Percentiles rank a stretch among this genome's conserved stretches.
These are phyloP conservation scores for Nomada hirtipes DNA, from an alignment of 2,888 invertebrate genomes.

Conservation along the genomic window DNA sequence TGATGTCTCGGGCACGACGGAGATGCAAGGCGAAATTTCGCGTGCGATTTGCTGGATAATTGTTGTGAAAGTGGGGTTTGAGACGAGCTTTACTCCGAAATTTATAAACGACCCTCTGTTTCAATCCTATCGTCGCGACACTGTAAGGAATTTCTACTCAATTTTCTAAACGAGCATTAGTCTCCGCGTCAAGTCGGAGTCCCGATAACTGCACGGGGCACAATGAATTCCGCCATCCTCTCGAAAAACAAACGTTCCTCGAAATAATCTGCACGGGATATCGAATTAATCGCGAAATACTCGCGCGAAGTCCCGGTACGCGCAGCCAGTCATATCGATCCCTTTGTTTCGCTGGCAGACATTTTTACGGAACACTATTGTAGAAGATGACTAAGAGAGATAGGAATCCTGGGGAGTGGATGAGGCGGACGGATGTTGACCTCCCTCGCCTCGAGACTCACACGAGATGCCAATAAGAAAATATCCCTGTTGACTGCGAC, in stretches of 20 bases:
- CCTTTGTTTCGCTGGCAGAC: slow-evolving; percentile 28
- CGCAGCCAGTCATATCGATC: slow-evolving; percentile 18
- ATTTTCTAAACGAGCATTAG: too few species aligned
- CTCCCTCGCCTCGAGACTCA: slow-evolving; percentile 40
- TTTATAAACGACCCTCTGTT: too few species aligned
- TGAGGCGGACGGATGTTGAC: slow-evolving; percentile 60
- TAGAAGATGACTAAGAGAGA: slow-evolving; percentile 43
- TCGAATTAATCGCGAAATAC: slow-evolving; percentile 4
- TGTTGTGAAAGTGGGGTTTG: background rate
- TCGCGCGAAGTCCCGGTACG: background rate
- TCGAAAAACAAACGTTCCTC: background rate
- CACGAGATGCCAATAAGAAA: slow-evolving; percentile 57
- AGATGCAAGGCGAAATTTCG: background rate
- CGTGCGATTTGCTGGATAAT: background rate
- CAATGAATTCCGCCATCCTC: background rate
- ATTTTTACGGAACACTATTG: slow-evolving; percentile 36
- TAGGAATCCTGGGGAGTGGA: slow-evolving; percentile 50
- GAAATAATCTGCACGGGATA: background rate
- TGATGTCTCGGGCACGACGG: background rate
- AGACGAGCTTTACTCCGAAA: background rate
- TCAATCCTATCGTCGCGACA: too few species aligned
- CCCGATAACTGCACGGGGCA: background rate
- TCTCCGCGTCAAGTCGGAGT: too few species aligned
- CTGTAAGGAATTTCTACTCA: too few species aligned
- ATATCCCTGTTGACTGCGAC: slow-evolving; percentile 17